phyloP scores from a whole-genome alignment of 2,797 vertebrate genomes.

The Notamacropus eugenii region DNA sequence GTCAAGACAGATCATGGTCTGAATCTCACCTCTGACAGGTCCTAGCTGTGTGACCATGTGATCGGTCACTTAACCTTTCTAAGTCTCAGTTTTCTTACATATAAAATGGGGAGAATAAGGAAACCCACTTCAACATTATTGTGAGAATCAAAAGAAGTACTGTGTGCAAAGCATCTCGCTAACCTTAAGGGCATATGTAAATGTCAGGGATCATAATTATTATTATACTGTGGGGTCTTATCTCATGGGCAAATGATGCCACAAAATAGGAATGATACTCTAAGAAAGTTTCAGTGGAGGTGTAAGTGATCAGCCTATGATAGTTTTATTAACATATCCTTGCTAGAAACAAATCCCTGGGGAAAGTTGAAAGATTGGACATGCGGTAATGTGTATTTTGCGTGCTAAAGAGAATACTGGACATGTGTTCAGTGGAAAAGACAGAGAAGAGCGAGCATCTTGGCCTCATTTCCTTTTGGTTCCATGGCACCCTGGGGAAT shows the following conservation, averaged over 20 bases:
- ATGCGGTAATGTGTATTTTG: background rate
- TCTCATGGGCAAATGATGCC: background rate
- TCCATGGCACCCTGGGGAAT: background rate
- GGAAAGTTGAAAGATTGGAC: background rate
- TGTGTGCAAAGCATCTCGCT: background rate
- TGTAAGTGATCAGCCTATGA: background rate
- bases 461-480: background rate
- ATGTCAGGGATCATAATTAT: background rate
- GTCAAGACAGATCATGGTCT: background rate
- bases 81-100: background rate
- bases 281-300: conserved; percentile 54
- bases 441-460: background rate
- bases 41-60: background rate
- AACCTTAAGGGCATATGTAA: background rate
- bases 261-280: background rate
- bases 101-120: background rate
- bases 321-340: background rate
- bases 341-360: background rate
- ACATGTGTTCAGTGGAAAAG: background rate
- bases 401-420: background rate
- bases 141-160: background rate
- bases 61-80: background rate
- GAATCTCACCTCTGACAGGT: background rate
- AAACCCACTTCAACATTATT: background rate
- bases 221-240: background rate